Percentiles rank a stretch among this genome's conserved stretches.
Conservation (phyloP, 2,888 invertebrate genomes). For the Odontothrips loti region DNA sequence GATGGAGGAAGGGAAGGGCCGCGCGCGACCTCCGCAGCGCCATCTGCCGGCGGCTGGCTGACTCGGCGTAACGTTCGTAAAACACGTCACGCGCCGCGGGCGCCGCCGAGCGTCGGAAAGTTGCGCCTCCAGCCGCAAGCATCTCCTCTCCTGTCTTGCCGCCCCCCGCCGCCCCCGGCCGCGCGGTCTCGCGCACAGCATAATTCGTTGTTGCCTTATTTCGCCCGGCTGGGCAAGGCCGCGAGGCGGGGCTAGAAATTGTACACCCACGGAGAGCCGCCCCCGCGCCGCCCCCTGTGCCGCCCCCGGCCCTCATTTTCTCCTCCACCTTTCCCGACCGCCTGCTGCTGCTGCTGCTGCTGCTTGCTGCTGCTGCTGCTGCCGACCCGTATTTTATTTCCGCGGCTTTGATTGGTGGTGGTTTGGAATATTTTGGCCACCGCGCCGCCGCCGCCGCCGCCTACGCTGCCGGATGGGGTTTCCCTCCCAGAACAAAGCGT, state of each 20-base stretch:
- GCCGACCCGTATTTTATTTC: conserved; percentile 18
- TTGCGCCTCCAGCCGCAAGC: too few relatives aligned
- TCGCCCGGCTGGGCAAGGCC: background rate
- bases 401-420: conserved; percentile 18
- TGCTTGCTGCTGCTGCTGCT: background rate
- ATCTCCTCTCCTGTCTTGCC: too few relatives aligned
- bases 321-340: background rate
- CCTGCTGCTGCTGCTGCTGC: background rate
- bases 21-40: too few relatives aligned
- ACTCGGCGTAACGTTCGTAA: too few relatives aligned
- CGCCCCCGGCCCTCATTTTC: background rate
- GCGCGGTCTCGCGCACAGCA: background rate
- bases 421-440: conserved; percentile 24
- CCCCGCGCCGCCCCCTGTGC: too few relatives aligned
- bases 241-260: background rate
- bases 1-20: too few relatives aligned
- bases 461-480: background rate
- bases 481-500: conserved; percentile 9
- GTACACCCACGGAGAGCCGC: too few relatives aligned
- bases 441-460: too few relatives aligned
- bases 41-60: too few relatives aligned
- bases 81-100: too few relatives aligned
- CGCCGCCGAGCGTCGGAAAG: too few relatives aligned
- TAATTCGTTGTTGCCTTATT: conserved; percentile 5
- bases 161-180: background rate